Base-by-base conservation (phyloP, 1,140 invertebrate genomes). In the Drosophila repletoides region DNA sequence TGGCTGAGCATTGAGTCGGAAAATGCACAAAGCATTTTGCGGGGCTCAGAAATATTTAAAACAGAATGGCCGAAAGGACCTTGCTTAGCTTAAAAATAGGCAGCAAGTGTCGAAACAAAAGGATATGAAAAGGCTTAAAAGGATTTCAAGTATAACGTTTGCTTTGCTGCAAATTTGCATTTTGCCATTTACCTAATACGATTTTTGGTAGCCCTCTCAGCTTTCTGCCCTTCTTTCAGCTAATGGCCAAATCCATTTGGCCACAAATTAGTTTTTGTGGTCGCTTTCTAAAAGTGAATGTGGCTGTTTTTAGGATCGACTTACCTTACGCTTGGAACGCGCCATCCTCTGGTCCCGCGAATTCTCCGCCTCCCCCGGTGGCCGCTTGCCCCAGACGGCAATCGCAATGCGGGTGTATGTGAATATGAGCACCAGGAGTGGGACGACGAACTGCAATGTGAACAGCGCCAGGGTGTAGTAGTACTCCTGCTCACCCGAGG, bases 301-400 rank as follows among this genome's bases (percentile, higher is more conserved):
- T 9, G n/a, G n/a, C n/a, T n/a, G n/a, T 12, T 22, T 51, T 28
- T 22, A 3, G 10, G 21, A 21, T 22, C 5, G 61, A 86, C 89
- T 92, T 92, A 98, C 97, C 95, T 98, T 98, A 91, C 95, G 92
- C 89, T 98, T 98, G 0, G 96, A 97, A 58, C 94, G 93, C 1
- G 95, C 95, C 91, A 98, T 95, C 43, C 96, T 92, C 70, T 94
- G 93, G 91, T 98, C 96, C 29, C 97, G 90, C 9, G 92, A 92
- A 71, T 95, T 94, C 87, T 97, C 94, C 0, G 96, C 96, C 90
- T 97, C 96, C 0, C 96, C 96, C 0, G 96, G 96, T 1, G 95
- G 94, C 33, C 93, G 92, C 77, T 96, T 95, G 5, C 96, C 95
- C 97, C 97, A 98, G 7, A 98, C 95, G 5, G 95, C 95, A 6